These are phyloP conservation scores for Nasua narica DNA, from an alignment of 2,797 vertebrate species.

Conservation along the genomic window DNA sequence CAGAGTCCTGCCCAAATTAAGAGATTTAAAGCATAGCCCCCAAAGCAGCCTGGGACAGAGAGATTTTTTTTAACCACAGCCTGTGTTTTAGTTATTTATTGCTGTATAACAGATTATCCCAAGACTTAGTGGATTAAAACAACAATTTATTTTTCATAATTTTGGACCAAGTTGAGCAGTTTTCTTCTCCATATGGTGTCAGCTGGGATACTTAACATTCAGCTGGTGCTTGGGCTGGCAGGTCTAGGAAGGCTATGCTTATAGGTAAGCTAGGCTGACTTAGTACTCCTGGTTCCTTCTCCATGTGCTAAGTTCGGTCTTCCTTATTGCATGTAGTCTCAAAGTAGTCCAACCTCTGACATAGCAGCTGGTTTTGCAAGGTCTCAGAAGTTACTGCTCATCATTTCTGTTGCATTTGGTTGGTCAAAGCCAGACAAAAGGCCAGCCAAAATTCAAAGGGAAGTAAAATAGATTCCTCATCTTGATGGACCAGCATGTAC, in stretches of 20 bases:
- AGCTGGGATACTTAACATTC: neutral
- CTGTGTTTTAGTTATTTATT: neutral
- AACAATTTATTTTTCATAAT: neutral
- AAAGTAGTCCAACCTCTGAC: neutral
- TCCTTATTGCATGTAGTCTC: neutral
- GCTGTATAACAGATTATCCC: neutral
- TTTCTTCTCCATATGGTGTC: neutral
- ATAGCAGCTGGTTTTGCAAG: neutral
- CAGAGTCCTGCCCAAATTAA: neutral
- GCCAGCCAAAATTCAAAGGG: neutral
- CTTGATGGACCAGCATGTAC: neutral
- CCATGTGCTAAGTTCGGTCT: neutral
- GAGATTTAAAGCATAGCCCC: neutral
- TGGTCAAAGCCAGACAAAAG: neutral
- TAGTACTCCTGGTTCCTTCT: neutral
- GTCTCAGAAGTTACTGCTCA: neutral
- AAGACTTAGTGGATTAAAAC: conserved; percentile 19
- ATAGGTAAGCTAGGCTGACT: too few relatives aligned
- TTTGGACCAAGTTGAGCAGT: neutral
- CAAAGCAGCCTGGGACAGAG: neutral
- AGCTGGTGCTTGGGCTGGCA: neutral
- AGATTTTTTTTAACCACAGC: neutral
- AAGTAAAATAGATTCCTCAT: neutral
- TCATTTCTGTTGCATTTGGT: neutral
- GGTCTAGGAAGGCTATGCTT: neutral